Evolutionary conservation across 1,140 invertebrate genomes (phyloP), one percentile per base, ranked within the genome.

Genomic region (Conopomorpha cramerella): DNA sequence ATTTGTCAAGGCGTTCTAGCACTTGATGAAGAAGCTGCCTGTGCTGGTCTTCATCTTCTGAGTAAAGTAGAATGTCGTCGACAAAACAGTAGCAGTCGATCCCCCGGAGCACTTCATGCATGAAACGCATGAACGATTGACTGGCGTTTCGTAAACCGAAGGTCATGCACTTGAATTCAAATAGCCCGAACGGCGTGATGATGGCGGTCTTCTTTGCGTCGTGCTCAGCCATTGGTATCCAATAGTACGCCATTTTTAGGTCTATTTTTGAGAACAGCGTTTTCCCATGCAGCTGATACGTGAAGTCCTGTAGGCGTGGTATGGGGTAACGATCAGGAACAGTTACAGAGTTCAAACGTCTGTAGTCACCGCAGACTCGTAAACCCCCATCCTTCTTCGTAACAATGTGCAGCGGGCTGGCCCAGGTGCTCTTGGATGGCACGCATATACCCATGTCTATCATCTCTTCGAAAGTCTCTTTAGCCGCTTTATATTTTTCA

Each of bases 81-180:
- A 57, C 64, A 23, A 25, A 14, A 19, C 43, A 70, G 2, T 15
- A 23, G 34, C 51, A 68, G n/a, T 41, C 38, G 1, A 62, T 31
- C 7, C 36, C 49, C 15, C 31, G 18, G 3, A 78, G 41, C 1
- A 80, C 50, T 15, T 61, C 18, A 42, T 79, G 55, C 39, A 83
- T 81, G 12, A 77, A 60, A 2, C 81, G 39, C 45, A 81, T 71
- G 36, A 82, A 84, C 1, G 56, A 60, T 40, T 67, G 55, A 0
- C 49, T 49, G 3, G 55, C 51, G 30, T 68, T 64, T 6, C 41
- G 10, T 8, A 72, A 34, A 6, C 57, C 51, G 36, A 67, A 58
- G 49, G 23, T 32, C 43, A 52, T 51, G 1, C 11, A 13, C 3
- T 14, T 8, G 14, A 49, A 59, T 25, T 57, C 45, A 16, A 45